Evolutionary conservation across 2,113 vertebrate genomes (phyloP).

Genomic region (Catharus minimus): DNA sequence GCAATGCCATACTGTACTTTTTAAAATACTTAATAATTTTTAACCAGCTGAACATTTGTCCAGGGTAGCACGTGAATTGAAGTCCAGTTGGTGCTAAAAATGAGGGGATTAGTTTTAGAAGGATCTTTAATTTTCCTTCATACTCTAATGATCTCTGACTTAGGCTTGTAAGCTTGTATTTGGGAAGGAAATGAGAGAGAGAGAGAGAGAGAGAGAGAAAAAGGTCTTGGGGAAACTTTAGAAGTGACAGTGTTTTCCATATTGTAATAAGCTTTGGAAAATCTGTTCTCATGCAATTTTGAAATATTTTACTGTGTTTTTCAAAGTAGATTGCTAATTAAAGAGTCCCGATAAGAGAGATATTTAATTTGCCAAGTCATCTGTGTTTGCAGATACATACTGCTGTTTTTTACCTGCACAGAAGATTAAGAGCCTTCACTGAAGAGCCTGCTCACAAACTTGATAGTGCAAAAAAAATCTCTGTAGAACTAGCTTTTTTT

Average conservation of each 20-base stretch:
- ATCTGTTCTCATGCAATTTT: background rate
- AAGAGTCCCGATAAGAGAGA: background rate
- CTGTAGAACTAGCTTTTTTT: background rate
- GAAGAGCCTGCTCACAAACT: background rate
- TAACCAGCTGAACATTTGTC: background rate
- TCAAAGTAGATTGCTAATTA: background rate
- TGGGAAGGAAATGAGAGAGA: background rate
- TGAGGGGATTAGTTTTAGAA: background rate
- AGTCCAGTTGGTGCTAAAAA: background rate
- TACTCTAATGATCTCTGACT: background rate
- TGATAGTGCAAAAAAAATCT: background rate
- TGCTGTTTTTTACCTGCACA: background rate
- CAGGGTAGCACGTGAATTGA: background rate
- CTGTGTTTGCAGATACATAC: background rate
- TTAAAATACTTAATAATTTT: background rate
- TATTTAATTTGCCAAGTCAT: background rate
- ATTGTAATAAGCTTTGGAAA: background rate
- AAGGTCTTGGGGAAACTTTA: background rate
- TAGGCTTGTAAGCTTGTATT: background rate
- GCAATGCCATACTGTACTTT: background rate
- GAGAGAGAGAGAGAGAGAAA: background rate
- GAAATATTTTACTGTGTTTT: background rate
- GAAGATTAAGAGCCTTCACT: background rate
- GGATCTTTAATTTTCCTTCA: background rate
- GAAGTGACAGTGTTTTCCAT: background rate